phyloP scores from a whole-genome alignment of 2,888 invertebrate genomes.

The Drepana falcataria region DNA sequence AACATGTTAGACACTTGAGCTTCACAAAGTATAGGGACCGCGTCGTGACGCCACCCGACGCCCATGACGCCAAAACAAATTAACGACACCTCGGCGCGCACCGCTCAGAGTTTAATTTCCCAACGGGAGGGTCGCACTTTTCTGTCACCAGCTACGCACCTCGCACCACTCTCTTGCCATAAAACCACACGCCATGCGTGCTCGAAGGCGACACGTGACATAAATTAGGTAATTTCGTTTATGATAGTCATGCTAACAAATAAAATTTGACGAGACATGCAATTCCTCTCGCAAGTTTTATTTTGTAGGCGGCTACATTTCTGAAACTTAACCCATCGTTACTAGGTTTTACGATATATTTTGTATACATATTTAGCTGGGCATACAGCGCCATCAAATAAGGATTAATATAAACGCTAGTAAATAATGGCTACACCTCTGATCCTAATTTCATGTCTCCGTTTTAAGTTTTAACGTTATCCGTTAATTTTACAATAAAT shows the following conservation, averaged over 20 bases:
- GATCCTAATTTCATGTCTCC: too few species aligned
- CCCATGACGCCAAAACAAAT: conserved; percentile 58
- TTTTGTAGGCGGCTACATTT: too few species aligned
- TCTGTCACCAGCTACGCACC: conserved; percentile 31
- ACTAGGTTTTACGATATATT: too few species aligned
- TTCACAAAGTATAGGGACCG: conserved; percentile 2
- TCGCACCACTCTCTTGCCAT: conserved; percentile 33
- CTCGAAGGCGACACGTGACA: conserved; percentile 19
- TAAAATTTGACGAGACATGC: not conserved
- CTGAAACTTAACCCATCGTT: too few species aligned
- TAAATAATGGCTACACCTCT: too few species aligned
- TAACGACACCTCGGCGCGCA: conserved; percentile 51
- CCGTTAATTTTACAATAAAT: too few species aligned
- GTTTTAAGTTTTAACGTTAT: too few species aligned
- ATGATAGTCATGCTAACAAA: not conserved
- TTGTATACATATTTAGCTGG: too few species aligned
- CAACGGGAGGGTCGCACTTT: conserved; percentile 54
- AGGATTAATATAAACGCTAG: too few species aligned
- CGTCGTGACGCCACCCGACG: conserved; percentile 7
- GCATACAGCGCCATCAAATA: too few species aligned
- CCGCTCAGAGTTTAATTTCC: conserved; percentile 66
- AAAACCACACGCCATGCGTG: conserved; percentile 28
- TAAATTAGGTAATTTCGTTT: conserved; percentile 25
- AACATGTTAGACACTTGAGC: conserved; percentile 5
- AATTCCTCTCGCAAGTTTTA: too few species aligned